Conservation (phyloP, 2,888 invertebrate genomes). For the Lumbricus terrestris region DNA sequence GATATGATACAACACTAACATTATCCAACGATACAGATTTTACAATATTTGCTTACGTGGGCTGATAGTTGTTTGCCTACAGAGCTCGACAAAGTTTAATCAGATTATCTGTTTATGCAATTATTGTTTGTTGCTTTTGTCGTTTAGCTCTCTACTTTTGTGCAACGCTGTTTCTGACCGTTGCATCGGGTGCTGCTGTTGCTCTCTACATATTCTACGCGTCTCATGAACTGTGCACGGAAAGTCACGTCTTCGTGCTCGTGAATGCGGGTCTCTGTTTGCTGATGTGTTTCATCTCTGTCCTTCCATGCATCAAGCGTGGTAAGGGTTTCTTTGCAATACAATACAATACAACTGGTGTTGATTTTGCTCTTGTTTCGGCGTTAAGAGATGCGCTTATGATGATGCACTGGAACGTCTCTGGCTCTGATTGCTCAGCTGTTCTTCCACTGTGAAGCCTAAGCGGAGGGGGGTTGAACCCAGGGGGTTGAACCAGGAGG, state of each 20-base stretch:
- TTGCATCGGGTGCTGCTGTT: conserved; percentile 50
- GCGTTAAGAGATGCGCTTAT: no score
- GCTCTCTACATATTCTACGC: conserved; percentile 57
- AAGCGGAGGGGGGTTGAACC: no score
- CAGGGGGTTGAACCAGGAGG: no score
- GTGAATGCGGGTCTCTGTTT: conserved; percentile 58
- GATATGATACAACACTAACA: background rate
- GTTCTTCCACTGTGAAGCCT: no score
- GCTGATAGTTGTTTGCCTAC: background rate
- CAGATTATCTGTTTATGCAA: background rate
- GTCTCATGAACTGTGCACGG: conserved; percentile 47
- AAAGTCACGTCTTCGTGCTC: conserved; percentile 59
- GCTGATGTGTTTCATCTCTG: conserved; percentile 55
- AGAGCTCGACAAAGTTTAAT: background rate
- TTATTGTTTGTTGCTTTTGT: background rate
- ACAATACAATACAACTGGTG: no score
- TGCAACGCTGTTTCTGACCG: conserved; percentile 52
- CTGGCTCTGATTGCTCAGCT: no score
- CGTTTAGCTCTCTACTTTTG: conserved; percentile 52
- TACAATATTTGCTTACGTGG: background rate
- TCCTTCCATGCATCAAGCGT: conserved; percentile 57
- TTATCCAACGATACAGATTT: no score
- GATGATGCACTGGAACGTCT: no score
- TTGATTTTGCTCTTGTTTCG: no score
- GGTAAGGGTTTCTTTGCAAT: background rate